Conservation (phyloP, 2,113 vertebrate species). For the Synodontis membranacea region DNA sequence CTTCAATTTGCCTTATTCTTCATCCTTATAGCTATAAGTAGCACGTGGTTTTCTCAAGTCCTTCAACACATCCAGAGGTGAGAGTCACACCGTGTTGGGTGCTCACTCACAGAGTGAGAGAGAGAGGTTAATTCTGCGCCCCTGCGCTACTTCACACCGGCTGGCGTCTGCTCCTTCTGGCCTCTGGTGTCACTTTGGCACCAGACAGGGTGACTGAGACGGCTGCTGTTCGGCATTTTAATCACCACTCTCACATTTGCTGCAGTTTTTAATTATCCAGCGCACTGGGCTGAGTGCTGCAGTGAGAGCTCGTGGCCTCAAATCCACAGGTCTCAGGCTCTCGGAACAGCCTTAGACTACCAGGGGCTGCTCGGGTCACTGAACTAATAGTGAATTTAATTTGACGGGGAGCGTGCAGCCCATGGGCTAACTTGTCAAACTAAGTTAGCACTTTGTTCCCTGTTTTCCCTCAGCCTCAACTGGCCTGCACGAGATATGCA, state of each 20-base stretch:
- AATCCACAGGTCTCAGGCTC: constrained; percentile 44
- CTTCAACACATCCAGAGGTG: constrained; percentile 32
- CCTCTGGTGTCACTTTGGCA: constrained; percentile 50
- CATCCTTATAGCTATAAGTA: background rate
- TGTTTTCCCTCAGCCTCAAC: constrained; percentile 27
- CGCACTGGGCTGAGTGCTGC: constrained; percentile 43
- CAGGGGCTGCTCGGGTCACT: constrained; percentile 40
- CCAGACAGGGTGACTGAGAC: constrained; percentile 45
- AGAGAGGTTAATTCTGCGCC: constrained; percentile 33
- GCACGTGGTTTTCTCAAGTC: constrained; percentile 18
- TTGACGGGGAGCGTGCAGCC: constrained; percentile 50
- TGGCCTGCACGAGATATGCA: background rate
- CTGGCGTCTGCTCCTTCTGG: constrained; percentile 46
- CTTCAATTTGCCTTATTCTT: background rate
- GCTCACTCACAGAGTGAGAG: constrained; percentile 17
- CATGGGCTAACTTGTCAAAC: constrained; percentile 43
- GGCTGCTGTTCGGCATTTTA: constrained; percentile 49
- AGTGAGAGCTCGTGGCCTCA: constrained; percentile 32
- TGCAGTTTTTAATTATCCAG: constrained; percentile 52
- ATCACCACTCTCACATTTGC: constrained; percentile 43
- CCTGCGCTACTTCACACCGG: constrained; percentile 9
- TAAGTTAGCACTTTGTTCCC: constrained; percentile 41
- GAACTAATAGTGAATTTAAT: constrained; percentile 57
- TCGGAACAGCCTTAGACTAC: constrained; percentile 33
- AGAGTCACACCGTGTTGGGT: background rate